Evolutionary conservation across 2,113 vertebrate genomes (phyloP).

Genomic region (Penelope pileata): DNA sequence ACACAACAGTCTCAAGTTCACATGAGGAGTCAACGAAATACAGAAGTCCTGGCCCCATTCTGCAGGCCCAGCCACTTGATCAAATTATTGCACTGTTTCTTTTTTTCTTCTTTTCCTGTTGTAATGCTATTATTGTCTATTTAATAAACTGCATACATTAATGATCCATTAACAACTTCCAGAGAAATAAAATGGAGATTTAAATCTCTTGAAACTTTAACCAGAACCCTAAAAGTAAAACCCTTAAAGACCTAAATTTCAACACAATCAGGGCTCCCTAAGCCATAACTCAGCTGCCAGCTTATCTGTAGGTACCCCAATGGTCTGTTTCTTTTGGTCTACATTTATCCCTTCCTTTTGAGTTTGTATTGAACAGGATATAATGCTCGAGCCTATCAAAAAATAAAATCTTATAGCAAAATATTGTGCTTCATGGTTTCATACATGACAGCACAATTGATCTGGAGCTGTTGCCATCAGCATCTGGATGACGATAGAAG

Average conservation of each 20-base stretch:
- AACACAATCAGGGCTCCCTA: not conserved
- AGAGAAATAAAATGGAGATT: not conserved
- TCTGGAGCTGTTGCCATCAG: not conserved
- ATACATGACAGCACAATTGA: not conserved
- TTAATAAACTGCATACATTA: not conserved
- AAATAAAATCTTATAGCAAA: not conserved
- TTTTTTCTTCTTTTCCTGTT: conserved; percentile 17
- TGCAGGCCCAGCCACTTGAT: not conserved
- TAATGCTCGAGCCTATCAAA: not conserved
- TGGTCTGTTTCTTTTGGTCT: not conserved
- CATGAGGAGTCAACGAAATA: not conserved
- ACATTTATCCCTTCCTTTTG: not conserved
- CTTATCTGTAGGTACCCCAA: not conserved
- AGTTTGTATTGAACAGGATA: not conserved
- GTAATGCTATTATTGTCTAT: not conserved
- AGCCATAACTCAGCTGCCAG: not conserved
- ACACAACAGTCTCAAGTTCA: not conserved
- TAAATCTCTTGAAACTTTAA: not conserved
- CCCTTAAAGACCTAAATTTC: not conserved
- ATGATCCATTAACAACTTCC: not conserved
- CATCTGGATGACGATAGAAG: not conserved
- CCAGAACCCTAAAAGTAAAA: not conserved
- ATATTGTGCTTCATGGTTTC: not conserved
- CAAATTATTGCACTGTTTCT: not conserved
- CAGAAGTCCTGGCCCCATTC: not conserved